Evolutionary conservation across 2,113 vertebrate genomes (phyloP).

Genomic region (Solenodon paradoxus): DNA sequence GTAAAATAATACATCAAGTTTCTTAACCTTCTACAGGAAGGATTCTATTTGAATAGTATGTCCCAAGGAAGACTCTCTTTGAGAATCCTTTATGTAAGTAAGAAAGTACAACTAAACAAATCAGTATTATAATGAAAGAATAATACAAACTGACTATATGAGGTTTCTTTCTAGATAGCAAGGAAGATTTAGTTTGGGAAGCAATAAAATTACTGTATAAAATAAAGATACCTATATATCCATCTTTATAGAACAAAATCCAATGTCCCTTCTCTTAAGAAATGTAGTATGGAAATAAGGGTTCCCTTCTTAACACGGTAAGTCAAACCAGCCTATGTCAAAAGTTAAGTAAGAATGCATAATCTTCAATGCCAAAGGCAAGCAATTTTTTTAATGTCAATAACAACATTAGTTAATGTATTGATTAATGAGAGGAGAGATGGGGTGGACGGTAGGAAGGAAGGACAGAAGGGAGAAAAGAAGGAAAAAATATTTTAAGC

Average conservation of each 20-base stretch:
- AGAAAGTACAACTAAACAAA: not conserved
- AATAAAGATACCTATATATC: not conserved
- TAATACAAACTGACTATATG: not conserved
- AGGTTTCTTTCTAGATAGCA: not conserved
- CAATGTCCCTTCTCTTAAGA: not conserved
- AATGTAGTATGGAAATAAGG: not conserved
- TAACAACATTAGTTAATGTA: not conserved
- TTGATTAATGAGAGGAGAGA: not conserved
- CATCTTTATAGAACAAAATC: not conserved
- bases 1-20: not conserved
- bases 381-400: not conserved
- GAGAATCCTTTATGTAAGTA: not conserved
- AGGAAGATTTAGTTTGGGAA: not conserved
- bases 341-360: not conserved
- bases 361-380: not conserved
- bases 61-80: not conserved
- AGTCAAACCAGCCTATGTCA: not conserved
- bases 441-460: not conserved
- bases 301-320: not conserved
- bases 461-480: not conserved
- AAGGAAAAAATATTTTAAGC: not conserved
- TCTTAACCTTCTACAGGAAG: not conserved
- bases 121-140: not conserved
- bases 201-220: not conserved
- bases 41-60: not conserved